Percentiles rank a stretch among this genome's conserved stretches.
These are phyloP conservation scores for Zygaena filipendulae DNA, from an alignment of 2,888 invertebrate genomes.

Conservation along the genomic window DNA sequence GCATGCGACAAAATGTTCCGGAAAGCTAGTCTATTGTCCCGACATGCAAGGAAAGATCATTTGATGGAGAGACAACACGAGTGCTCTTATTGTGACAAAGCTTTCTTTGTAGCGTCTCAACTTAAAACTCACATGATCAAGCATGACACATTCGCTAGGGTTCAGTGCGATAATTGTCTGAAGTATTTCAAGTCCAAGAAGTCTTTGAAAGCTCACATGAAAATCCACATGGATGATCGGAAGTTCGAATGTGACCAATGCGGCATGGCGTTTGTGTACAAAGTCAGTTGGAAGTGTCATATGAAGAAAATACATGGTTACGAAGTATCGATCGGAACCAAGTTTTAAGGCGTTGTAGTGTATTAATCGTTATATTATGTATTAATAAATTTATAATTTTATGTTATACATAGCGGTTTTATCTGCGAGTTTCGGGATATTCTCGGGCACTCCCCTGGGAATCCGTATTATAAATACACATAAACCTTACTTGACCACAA, in stretches of 20 bases:
- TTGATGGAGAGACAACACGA: slow-evolving; percentile 40
- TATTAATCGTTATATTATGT: too few species aligned
- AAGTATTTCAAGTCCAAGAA: slow-evolving; percentile 33
- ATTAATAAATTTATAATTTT: too few species aligned
- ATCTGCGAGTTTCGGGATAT: too few species aligned
- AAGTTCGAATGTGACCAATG: slow-evolving; percentile 27
- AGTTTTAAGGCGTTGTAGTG: slow-evolving; percentile 2
- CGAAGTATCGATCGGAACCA: slow-evolving; percentile 16
- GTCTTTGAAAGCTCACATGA: slow-evolving; percentile 37
- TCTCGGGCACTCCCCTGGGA: too few species aligned
- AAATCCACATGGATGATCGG: slow-evolving; percentile 27
- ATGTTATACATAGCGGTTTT: too few species aligned
- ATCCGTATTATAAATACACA: too few species aligned
- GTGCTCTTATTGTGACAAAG: slow-evolving; percentile 50
- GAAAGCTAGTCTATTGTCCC: slow-evolving; percentile 26
- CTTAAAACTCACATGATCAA: slow-evolving; percentile 33
- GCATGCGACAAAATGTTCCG: slow-evolving; percentile 36
- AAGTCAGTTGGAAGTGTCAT: slow-evolving; percentile 43
- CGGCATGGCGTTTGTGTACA: slow-evolving; percentile 29
- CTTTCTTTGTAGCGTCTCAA: slow-evolving; percentile 27
- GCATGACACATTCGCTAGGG: slow-evolving; percentile 32
- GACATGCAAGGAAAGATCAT: slow-evolving; percentile 43
- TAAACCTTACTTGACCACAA: too few species aligned
- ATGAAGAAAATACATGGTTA: slow-evolving; percentile 32
- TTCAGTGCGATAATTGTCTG: slow-evolving; percentile 35